phyloP scores from a whole-genome alignment of 2,113 vertebrate genomes.

The Rhagologus leucostigma region DNA sequence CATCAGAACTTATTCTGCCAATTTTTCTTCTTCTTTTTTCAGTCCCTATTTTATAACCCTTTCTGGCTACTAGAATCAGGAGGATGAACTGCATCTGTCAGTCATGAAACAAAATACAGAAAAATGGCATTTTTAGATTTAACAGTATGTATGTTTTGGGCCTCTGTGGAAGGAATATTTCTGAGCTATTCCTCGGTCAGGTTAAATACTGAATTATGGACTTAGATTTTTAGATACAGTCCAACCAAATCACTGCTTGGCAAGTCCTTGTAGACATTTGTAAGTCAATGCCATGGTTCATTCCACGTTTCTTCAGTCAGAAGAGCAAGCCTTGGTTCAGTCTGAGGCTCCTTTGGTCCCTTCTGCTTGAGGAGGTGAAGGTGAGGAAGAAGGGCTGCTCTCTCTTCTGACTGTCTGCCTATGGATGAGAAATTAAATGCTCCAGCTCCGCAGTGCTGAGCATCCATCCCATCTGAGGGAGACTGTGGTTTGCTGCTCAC shows the following conservation, averaged over 20 bases:
- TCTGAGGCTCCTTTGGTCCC: neutral
- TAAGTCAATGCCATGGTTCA: neutral
- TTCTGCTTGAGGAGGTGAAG: neutral
- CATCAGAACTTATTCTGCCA: neutral
- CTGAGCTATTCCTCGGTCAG: neutral
- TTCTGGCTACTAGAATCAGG: neutral
- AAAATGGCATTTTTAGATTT: neutral
- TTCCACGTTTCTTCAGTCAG: neutral
- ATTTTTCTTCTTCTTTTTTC: neutral
- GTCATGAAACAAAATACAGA: neutral
- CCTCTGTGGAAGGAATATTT: neutral
- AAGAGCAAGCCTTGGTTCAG: neutral
- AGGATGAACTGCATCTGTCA: neutral
- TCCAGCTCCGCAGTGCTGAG: neutral
- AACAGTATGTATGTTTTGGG: neutral
- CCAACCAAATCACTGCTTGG: neutral
- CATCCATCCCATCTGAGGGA: neutral
- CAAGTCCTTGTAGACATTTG: neutral
- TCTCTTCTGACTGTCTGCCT: neutral
- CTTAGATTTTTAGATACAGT: neutral
- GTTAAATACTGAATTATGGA: neutral
- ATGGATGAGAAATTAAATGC: neutral
- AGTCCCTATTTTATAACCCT: neutral
- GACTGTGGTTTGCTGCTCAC: neutral
- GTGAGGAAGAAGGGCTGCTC: neutral